Evolutionary conservation across 2,113 vertebrate species (phyloP), one percentile per base, ranked within the genome.

Genomic region (Orthonyx spaldingii): DNA sequence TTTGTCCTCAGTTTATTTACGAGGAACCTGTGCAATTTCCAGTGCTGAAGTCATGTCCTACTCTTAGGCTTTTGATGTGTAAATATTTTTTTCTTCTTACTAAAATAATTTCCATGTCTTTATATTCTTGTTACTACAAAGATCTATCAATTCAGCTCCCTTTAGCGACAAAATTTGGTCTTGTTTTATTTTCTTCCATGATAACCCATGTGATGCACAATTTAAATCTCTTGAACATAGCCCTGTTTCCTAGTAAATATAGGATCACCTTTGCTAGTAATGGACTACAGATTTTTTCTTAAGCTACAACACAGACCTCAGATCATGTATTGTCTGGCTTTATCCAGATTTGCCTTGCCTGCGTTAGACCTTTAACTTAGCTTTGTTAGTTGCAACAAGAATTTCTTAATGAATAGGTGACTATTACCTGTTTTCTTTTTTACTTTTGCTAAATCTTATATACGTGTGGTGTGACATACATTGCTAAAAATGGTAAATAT

Each of bases 11-110:
- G 56, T 87, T 96, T 97, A 95, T 93, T 95, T 90, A 87, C 0
- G 1, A 94, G 56, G n/a, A 92, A 84, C 0, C 0, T 55, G 44
- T 24, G 82, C 37, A 83, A 47, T 64, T 95, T 96, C 64, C 59
- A 80, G 1, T 68, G 52, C 60, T 92, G 60, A 96, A 95, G 30
- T 94, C 52, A 32, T 65, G 69, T 92, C 63, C 26, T 84, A 71
- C 22, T 92, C 87, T 93, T 65, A 57, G n/a, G 32, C 55, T 83
- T 96, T 95, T 97, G 94, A 96, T 94, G 78, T 96, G 91, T 27
- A 93, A 96, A 93, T 88, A 91, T 2, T 72, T 89, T 90, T 81
- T 85, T 69, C 49, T 78, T 91, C 27, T 65, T 88, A 30, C 13
- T 57, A 49, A 87, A 84, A 69, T 79, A n/a, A 82, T 96, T 96